phyloP scores from a whole-genome alignment of 2,888 invertebrate species.

The Rhyacophila evoluta region DNA sequence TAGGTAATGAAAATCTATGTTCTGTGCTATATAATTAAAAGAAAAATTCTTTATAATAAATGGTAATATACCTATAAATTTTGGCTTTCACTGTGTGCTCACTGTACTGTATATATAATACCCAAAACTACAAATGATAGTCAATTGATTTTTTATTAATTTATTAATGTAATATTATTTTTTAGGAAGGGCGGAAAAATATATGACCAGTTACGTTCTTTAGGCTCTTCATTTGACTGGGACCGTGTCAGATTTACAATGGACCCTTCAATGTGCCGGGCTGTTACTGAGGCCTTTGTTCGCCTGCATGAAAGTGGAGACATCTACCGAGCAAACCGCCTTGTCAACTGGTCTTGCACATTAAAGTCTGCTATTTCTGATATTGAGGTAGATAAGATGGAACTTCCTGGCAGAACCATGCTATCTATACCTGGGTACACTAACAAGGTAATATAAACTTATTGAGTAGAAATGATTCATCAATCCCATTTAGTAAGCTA shows the following conservation, averaged over 20 bases:
- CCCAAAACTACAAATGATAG: too few species aligned
- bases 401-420: conserved; percentile 86
- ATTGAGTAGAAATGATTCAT: too few species aligned
- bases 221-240: conserved; percentile 98
- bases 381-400: conserved; percentile 97
- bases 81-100: too few species aligned
- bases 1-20: too few species aligned
- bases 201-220: conserved; percentile 83
- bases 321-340: conserved; percentile 92
- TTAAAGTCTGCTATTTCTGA: conserved; percentile 98
- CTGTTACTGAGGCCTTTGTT: conserved; percentile 96
- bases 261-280: conserved; percentile 88
- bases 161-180: too few species aligned
- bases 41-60: too few species aligned
- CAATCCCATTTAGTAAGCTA: too few species aligned
- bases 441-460: too few species aligned
- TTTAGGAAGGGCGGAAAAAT: conserved; percentile 80
- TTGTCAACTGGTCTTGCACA: conserved; percentile 99
- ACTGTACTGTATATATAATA: too few species aligned
- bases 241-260: conserved; percentile 94
- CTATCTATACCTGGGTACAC: conserved; percentile 92
- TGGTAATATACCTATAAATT: too few species aligned
- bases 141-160: too few species aligned
- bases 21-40: too few species aligned
- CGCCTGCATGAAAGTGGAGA: conserved; percentile 86